A percentile compares a stretch with the other conserved stretches of the same genome.
These are phyloP conservation scores for Chelon labrosus DNA, from an alignment of 2,797 vertebrate genomes.

Conservation along the genomic window DNA sequence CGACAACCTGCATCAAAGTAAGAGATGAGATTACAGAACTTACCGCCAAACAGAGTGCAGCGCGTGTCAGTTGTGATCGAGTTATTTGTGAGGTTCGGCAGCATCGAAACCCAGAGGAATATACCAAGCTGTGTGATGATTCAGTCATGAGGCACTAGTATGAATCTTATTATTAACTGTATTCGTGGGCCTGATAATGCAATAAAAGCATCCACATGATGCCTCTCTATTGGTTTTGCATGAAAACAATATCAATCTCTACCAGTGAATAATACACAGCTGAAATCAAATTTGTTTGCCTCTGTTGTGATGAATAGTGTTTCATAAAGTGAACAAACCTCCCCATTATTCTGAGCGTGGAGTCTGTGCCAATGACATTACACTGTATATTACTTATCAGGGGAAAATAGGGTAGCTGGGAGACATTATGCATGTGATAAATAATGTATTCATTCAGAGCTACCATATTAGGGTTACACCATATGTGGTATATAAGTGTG, in stretches of 20 bases:
- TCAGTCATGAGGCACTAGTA: constrained; percentile 52
- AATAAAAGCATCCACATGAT: constrained; percentile 72
- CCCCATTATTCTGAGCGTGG: constrained; percentile 76
- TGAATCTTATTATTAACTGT: constrained; percentile 67
- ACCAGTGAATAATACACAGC: constrained; percentile 79
- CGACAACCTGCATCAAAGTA: not conserved
- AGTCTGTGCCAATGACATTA: constrained; percentile 72
- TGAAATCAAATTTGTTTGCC: constrained; percentile 81
- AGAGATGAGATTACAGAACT: not conserved
- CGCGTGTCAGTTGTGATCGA: constrained; percentile 17
- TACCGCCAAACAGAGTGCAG: not conserved
- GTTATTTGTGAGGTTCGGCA: constrained; percentile 28
- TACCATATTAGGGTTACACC: constrained; percentile 78
- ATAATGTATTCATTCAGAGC: constrained; percentile 80
- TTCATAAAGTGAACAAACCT: constrained; percentile 84
- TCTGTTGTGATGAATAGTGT: constrained; percentile 84
- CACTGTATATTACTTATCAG: constrained; percentile 81
- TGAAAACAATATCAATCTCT: constrained; percentile 79
- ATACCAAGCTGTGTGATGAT: constrained; percentile 29
- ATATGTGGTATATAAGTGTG: constrained; percentile 54
- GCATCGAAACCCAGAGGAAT: constrained; percentile 35
- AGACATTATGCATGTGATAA: constrained; percentile 81
- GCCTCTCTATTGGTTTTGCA: constrained; percentile 77
- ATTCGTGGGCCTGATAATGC: constrained; percentile 70
- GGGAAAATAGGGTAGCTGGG: constrained; percentile 76